Evolutionary conservation across 1,140 invertebrate species (phyloP).

Genomic region (Neodiprion virginianus): DNA sequence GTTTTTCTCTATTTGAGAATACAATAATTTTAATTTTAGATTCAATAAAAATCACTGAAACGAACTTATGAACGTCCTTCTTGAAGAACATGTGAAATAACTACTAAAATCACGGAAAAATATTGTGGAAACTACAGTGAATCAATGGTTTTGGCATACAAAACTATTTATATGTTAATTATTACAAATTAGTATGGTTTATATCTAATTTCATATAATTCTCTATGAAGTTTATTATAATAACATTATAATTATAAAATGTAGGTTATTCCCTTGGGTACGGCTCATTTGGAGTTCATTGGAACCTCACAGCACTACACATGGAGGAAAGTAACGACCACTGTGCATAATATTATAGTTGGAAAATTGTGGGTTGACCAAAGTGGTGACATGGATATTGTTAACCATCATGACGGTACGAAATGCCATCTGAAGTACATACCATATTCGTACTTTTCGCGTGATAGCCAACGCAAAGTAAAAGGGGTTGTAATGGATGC

Average conservation of each 20-base stretch:
- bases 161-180: too few relatives aligned
- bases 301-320: constrained; percentile 87
- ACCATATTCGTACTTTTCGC: constrained; percentile 97
- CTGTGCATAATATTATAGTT: constrained; percentile 99
- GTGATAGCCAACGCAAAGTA: constrained; percentile 91
- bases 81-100: too few relatives aligned
- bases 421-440: constrained; percentile 96
- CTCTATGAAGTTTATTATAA: not conserved
- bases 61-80: too few relatives aligned
- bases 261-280: constrained; percentile 90
- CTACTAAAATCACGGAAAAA: too few relatives aligned
- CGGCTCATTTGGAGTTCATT: constrained; percentile 80
- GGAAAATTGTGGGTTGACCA: constrained; percentile 99
- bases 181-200: too few relatives aligned
- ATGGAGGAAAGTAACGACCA: constrained; percentile 98
- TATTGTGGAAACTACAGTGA: too few relatives aligned
- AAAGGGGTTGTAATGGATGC: constrained; percentile 77
- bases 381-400: constrained; percentile 98
- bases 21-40: too few relatives aligned
- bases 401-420: constrained; percentile 86
- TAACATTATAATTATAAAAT: not conserved
- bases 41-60: too few relatives aligned
- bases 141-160: too few relatives aligned
- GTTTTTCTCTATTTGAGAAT: too few relatives aligned
- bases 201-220: too few relatives aligned